Percentiles rank a stretch among this genome's conserved stretches.
Evolutionary conservation across 2,113 vertebrate genomes (phyloP).

Genomic region (Argyrosomus japonicus): DNA sequence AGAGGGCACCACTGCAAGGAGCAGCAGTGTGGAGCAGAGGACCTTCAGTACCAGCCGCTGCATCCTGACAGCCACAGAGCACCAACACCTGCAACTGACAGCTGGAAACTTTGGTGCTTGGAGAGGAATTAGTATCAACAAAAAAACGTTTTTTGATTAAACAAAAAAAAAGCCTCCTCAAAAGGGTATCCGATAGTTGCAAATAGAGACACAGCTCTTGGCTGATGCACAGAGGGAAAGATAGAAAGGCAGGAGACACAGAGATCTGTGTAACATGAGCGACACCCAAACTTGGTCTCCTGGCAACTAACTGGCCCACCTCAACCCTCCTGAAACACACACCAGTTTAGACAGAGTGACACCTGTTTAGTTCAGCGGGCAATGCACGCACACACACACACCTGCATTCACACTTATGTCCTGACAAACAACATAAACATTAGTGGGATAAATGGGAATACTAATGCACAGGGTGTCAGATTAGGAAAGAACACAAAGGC

Average conservation of each 20-base stretch:
- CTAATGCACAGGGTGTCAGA: not conserved
- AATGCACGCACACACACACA: not conserved
- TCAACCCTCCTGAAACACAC: constrained; percentile 72
- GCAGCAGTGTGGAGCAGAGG: constrained; percentile 58
- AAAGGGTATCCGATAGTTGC: not conserved
- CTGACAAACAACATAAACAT: not conserved
- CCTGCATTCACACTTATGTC: not conserved
- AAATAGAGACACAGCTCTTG: constrained; percentile 16
- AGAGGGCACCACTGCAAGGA: constrained; percentile 57
- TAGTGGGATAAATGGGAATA: not conserved
- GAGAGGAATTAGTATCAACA: not conserved
- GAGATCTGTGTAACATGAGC: constrained; percentile 73
- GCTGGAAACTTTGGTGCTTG: not conserved
- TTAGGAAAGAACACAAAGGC: not conserved
- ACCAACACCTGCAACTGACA: constrained; percentile 24
- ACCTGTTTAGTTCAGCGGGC: constrained; percentile 53
- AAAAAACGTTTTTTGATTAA: not conserved
- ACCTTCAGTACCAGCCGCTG: constrained; percentile 49
- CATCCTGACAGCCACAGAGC: constrained; percentile 66
- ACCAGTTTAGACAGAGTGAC: constrained; percentile 62
- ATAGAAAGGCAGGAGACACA: constrained; percentile 44
- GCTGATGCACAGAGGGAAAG: constrained; percentile 30
- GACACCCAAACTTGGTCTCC: constrained; percentile 66
- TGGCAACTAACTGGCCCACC: constrained; percentile 67
- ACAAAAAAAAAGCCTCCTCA: constrained; percentile 15